phyloP scores from a whole-genome alignment of 2,888 invertebrate species.

The Leptura quadrifasciata region DNA sequence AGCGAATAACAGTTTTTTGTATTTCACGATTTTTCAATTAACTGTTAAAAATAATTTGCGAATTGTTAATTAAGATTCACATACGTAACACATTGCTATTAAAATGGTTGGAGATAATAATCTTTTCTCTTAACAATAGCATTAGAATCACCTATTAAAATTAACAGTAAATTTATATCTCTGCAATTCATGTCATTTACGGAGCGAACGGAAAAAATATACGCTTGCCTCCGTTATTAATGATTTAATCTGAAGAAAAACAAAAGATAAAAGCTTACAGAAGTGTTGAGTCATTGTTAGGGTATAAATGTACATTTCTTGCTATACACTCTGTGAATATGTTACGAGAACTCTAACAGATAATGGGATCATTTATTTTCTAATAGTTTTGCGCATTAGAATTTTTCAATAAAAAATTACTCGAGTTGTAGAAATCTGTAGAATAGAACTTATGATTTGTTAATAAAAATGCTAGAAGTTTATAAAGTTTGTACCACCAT shows the following conservation, averaged over 20 bases:
- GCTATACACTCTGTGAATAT: too few relatives aligned
- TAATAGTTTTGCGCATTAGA: too few relatives aligned
- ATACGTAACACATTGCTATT: constrained; percentile 20
- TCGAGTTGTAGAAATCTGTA: too few relatives aligned
- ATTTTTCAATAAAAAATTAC: too few relatives aligned
- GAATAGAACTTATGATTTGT: too few relatives aligned
- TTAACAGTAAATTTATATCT: constrained; percentile 31
- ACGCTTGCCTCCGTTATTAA: not conserved
- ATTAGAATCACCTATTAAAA: constrained; percentile 21
- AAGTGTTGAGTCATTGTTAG: too few relatives aligned
- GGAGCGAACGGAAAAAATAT: not conserved
- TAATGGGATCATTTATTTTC: too few relatives aligned
- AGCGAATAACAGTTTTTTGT: constrained; percentile 5
- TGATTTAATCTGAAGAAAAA: not conserved
- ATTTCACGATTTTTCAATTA: constrained; percentile 23
- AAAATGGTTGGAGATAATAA: constrained; percentile 22
- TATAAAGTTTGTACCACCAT: too few relatives aligned
- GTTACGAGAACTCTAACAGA: too few relatives aligned
- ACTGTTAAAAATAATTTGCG: constrained; percentile 25
- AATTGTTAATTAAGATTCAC: constrained; percentile 35
- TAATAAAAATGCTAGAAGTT: too few relatives aligned
- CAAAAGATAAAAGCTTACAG: not conserved
- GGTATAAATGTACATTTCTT: too few relatives aligned
- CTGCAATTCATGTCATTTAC: constrained; percentile 19
- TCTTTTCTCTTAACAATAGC: constrained; percentile 11